phyloP scores from a whole-genome alignment of 2,797 vertebrate genomes.

The Characodon lateralis region DNA sequence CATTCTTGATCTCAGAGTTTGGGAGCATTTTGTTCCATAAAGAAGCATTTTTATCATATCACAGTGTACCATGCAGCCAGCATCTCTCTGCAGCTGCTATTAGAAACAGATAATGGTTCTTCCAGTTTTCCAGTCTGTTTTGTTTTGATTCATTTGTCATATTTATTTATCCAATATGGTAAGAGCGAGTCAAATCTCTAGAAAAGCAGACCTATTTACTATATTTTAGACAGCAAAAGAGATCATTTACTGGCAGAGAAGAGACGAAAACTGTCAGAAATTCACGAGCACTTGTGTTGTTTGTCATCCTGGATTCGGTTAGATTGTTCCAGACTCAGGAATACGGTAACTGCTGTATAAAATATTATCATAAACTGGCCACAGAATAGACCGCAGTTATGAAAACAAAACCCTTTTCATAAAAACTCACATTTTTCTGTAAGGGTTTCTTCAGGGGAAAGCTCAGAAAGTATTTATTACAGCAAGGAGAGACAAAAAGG shows the following conservation, averaged over 20 bases:
- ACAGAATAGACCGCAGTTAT: conserved; percentile 21
- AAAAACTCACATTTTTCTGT: conserved; percentile 19
- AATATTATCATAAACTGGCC: conserved; percentile 35
- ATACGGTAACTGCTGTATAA: conserved; percentile 14
- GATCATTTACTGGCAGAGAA: conserved; percentile 1
- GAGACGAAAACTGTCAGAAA: conserved; percentile 5
- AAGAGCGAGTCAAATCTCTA: background rate
- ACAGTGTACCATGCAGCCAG: conserved; percentile 17
- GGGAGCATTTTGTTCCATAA: conserved; percentile 12
- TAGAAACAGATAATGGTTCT: conserved; percentile 2
- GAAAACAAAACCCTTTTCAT: conserved; percentile 31
- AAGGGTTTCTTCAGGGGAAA: conserved; percentile 13
- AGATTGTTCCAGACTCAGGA: conserved; percentile 5
- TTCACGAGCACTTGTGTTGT: background rate
- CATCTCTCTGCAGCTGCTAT: conserved; percentile 15
- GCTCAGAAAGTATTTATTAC: background rate
- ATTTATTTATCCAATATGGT: conserved; percentile 33
- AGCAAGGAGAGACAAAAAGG: background rate
- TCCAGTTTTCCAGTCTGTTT: conserved; percentile 11
- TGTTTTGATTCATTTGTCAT: conserved; percentile 16
- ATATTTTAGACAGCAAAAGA: background rate
- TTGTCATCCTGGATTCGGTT: background rate
- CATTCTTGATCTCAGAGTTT: conserved; percentile 19
- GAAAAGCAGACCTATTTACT: background rate
- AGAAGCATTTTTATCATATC: conserved; percentile 25